A percentile compares a stretch with the other conserved stretches of the same genome.
phyloP scores from a whole-genome alignment of 2,113 vertebrate genomes.

The Heteronetta atricapilla region DNA sequence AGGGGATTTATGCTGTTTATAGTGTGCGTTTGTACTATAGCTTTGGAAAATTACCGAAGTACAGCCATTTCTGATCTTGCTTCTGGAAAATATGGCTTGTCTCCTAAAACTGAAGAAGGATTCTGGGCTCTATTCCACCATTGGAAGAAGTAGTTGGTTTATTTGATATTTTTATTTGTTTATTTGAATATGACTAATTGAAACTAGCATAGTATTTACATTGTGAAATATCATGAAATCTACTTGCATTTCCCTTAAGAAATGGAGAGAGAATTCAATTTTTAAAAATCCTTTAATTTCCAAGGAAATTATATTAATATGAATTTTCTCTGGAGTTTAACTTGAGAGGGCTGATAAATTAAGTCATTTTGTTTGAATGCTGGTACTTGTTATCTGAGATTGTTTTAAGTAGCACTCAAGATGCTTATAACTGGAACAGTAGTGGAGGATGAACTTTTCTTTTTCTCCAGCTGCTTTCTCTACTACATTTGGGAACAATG shows the following conservation, averaged over 20 bases:
- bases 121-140: neutral
- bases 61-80: neutral
- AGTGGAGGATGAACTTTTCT: neutral
- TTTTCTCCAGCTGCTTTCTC: neutral
- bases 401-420: neutral
- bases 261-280: neutral
- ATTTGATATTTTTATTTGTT: neutral
- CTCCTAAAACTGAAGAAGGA: neutral
- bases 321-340: neutral
- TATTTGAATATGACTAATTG: neutral
- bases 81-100: neutral
- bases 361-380: neutral
- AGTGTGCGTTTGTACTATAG: neutral
- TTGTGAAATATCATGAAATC: neutral
- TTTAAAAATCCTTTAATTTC: neutral
- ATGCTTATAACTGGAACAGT: neutral
- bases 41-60: neutral
- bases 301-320: neutral
- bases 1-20: neutral
- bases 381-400: neutral
- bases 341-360: neutral
- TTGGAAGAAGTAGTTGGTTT: neutral
- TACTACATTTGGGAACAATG: neutral
- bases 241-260: neutral
- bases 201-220: neutral